A percentile compares a stretch with the other conserved stretches of the same genome.
These are phyloP conservation scores for Aspidapion aeneum DNA, from an alignment of 2,888 invertebrate genomes.

Conservation along the genomic window DNA sequence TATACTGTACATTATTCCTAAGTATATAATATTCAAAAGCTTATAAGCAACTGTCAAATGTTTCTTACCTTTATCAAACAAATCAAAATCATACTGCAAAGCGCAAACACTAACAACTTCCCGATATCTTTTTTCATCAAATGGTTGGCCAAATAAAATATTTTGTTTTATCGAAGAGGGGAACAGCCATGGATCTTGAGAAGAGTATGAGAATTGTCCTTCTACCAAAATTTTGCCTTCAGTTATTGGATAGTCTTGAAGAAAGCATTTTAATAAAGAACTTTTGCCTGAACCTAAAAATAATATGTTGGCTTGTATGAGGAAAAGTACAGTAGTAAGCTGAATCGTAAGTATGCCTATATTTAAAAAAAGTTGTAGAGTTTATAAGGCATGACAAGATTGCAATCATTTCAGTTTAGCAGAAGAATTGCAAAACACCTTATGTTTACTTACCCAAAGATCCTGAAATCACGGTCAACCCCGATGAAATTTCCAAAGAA, in stretches of 20 bases:
- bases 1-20: neutral
- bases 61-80: slow-evolving; percentile 41
- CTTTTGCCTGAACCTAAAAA: slow-evolving; percentile 58
- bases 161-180: slow-evolving; percentile 67
- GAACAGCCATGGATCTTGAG: slow-evolving; percentile 62
- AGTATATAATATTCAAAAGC: too few species aligned
- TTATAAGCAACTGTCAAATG: too few species aligned
- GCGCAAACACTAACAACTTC: slow-evolving; percentile 63
- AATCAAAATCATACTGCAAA: slow-evolving; percentile 55
- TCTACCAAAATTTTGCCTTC: slow-evolving; percentile 49
- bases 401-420: too few species aligned
- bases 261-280: slow-evolving; percentile 45
- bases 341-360: too few species aligned
- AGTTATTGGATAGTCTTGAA: slow-evolving; percentile 44
- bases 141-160: slow-evolving; percentile 68
- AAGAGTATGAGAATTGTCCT: slow-evolving; percentile 55
- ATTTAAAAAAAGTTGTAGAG: too few species aligned
- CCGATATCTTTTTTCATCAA: slow-evolving; percentile 55
- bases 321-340: too few species aligned
- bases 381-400: too few species aligned
- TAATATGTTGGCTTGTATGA: too few species aligned
- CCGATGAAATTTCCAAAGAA: slow-evolving; percentile 45
- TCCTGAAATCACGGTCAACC: slow-evolving; percentile 58
- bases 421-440: too few species aligned
- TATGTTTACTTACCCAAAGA: slow-evolving; percentile 47